Base-by-base conservation (phyloP, 2,797 vertebrate species). In the Glossophaga mutica region DNA sequence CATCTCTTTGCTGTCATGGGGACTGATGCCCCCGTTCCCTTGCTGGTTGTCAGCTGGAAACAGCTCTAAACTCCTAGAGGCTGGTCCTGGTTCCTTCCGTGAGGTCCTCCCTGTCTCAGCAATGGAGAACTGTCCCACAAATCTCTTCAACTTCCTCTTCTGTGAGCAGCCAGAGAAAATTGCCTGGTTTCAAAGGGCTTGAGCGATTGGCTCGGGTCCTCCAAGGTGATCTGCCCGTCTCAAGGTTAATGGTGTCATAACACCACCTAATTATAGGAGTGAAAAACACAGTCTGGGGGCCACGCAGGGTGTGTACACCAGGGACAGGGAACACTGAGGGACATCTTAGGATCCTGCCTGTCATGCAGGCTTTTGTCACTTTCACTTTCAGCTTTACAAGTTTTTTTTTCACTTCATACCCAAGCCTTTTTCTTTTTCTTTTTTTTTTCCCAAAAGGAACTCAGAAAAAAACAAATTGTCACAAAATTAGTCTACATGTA, bases 391-490 rank as follows among this genome's bases (percentile, higher is more conserved):
- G 52, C 16, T 77, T 71, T 57, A 90, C 9, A 68, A 24, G 48
- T 95, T 96, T 77, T 34, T 86, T 89, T 34, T 77, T n/a, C n/a
- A 10, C 29, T 86, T 84, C 7, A 67, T 21, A 82, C 34, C 55
- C 59, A 52, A 77, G n/a, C 24, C 24, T 42, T 37, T 50, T 71
- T 21, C 44, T 59, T 37, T 15, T 76, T 55, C 57, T 32, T 12
- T 59, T 37, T 14, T 76, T 52, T 65, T 24, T 7, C 32, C 39
- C 24, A 48, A 78, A 86, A 82, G 39, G 55, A 96, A 83, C 74
- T 88, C 29, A 71, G 59, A 86, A 94, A 89, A 86, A 48, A 55
- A 83, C 57, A 86, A 71, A 89, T 34, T 94, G 21, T 71, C n/a
- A 48, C 62, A 65, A 57, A 71, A 82, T 90, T 90, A 90, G n/a